Evolutionary conservation across 2,888 invertebrate species (phyloP).

Genomic region (Cantharis rufa): DNA sequence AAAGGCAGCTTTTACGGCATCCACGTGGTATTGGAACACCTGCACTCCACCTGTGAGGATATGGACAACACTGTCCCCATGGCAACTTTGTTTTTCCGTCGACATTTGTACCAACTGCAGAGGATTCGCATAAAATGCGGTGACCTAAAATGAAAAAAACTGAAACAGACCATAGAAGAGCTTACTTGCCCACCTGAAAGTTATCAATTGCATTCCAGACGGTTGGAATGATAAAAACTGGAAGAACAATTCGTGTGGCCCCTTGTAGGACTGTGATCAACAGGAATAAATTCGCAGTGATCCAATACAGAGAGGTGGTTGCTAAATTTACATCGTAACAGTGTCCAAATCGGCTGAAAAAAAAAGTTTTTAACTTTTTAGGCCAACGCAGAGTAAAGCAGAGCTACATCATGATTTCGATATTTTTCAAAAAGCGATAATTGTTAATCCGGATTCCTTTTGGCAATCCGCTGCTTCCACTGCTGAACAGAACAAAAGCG

Average conservation of each 20-base stretch:
- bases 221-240: constrained; percentile 27
- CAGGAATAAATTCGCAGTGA: constrained; percentile 37
- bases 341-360: background rate
- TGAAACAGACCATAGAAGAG: background rate
- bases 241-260: constrained; percentile 33
- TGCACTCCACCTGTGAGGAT: constrained; percentile 31
- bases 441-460: constrained; percentile 40
- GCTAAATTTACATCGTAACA: background rate
- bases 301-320: constrained; percentile 43
- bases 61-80: background rate
- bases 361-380: background rate
- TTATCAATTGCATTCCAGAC: background rate
- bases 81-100: background rate
- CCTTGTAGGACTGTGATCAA: constrained; percentile 35
- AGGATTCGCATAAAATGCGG: background rate
- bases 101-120: background rate
- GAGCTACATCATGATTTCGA: background rate
- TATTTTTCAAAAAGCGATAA: constrained; percentile 10
- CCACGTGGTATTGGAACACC: constrained; percentile 20
- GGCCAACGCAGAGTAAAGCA: background rate
- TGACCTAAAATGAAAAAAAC: background rate
- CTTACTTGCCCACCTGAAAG: background rate
- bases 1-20: constrained; percentile 30
- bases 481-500: constrained; percentile 38
- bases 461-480: constrained; percentile 40